These are phyloP conservation scores for Gobio occitaniae DNA, from an alignment of 2,797 vertebrate genomes.

Conservation along the genomic window DNA sequence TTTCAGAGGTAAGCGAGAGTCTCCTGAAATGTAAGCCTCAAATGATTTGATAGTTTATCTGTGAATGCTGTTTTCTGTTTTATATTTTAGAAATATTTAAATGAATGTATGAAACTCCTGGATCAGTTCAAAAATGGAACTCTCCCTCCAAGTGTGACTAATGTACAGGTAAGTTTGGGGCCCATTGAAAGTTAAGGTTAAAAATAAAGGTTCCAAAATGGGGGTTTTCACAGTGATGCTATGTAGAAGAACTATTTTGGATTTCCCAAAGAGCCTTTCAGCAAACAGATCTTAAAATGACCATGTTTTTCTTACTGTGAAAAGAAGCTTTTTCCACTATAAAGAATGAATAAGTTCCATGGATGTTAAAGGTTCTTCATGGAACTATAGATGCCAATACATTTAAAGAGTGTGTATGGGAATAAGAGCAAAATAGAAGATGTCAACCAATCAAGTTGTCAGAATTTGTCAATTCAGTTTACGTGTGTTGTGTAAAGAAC, in stretches of 20 bases:
- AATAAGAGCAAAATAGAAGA: neutral
- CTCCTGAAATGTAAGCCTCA: constrained; percentile 2
- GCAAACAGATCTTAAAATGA: neutral
- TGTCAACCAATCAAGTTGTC: neutral
- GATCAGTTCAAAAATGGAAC: constrained; percentile 83
- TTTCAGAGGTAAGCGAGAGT: constrained; percentile 82
- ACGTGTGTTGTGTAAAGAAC: constrained; percentile 1
- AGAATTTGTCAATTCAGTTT: constrained; percentile 22
- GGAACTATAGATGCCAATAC: neutral
- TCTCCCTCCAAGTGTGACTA: constrained; percentile 82
- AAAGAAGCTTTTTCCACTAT: neutral
- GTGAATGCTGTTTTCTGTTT: neutral
- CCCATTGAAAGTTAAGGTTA: neutral
- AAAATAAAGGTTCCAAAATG: neutral
- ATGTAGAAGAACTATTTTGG: neutral
- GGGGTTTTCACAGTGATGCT: neutral
- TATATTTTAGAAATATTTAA: constrained; percentile 80
- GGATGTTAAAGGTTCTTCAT: neutral
- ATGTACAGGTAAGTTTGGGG: constrained; percentile 81
- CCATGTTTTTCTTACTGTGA: neutral
- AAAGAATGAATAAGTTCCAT: neutral
- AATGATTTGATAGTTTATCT: neutral
- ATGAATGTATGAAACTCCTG: constrained; percentile 85
- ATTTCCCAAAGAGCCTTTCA: neutral
- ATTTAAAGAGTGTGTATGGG: neutral